Evolutionary conservation across 1,140 invertebrate genomes (phyloP), one percentile per base, ranked within the genome.

Genomic region (Paracyclopina nana): DNA sequence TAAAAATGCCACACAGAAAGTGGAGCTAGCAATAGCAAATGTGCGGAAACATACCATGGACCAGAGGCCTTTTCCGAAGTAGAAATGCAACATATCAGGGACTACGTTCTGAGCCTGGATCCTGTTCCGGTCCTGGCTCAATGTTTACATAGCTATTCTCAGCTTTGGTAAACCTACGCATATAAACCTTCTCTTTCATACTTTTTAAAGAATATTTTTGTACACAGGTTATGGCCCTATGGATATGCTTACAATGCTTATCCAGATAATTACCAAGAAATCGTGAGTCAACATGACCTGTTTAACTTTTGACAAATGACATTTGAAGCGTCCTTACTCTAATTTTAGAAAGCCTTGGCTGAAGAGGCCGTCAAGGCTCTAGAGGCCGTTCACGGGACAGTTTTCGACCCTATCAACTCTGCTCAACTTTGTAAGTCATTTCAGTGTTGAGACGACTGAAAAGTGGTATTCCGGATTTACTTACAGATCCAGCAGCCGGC

Each of bases 21-120:
- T 45, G 38, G 50, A 8, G 57, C 54, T 44, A 51, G 46, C 71
- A 70, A n/a, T 34, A 25, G 43, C 26, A 53, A 69, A 66, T 58
- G 38, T 55, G 58, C 31, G 63, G 69, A 58, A 22, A 59, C 55
- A 18, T 46, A 65, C 68, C 54, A 71, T 52, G 69, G 68, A 27
- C 64, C 62, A 64, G 54, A 61, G 12, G 29, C 64, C 6, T 62
- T 63, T 49, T 66, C 64, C 31, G 50, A 52, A 25, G 18, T 38
- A 16, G 50, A 52, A 27, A 52, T 27, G 9, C 11, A 26, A 18
- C n/a, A 44, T 27, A 52, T 52, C 26, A 14, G 34, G n/a, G 18
- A 52, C 18, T 52, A 46, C 40, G 41, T 43, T 14, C 25, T 26
- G 18, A 46, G 16, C 6, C 31, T 52, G 20, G 12, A 42, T 9